Evolutionary conservation across 2,888 invertebrate genomes (phyloP).

Genomic region (Gonocerus acuteangulatus): DNA sequence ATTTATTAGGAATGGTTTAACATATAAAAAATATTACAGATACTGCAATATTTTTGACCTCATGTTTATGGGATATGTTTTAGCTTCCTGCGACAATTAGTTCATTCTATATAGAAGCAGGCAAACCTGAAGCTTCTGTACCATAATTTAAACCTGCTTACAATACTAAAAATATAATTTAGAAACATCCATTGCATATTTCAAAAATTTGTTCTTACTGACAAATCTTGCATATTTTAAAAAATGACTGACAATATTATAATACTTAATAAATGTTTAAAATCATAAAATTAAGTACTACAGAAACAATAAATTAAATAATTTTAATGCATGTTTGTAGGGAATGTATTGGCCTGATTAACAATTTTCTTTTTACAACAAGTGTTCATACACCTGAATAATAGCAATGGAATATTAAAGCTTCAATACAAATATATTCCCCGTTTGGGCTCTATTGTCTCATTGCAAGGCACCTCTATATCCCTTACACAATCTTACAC

Average conservation of each 20-base stretch:
- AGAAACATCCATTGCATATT: constrained; percentile 15
- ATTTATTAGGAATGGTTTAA: too few relatives aligned
- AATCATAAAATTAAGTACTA: too few relatives aligned
- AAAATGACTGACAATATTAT: background rate
- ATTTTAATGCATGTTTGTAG: constrained; percentile 10
- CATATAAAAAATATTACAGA: too few relatives aligned
- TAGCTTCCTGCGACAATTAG: background rate
- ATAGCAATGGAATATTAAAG: constrained; percentile 34
- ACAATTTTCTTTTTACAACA: constrained; percentile 3
- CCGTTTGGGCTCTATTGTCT: constrained; percentile 33
- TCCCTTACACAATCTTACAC: constrained; percentile 34
- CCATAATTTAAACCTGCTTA: background rate
- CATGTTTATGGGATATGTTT: background rate
- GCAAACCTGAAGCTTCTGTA: background rate
- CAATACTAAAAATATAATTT: constrained; percentile 18
- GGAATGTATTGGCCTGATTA: constrained; percentile 11
- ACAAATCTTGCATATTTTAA: background rate
- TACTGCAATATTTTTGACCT: too few relatives aligned
- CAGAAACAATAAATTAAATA: background rate
- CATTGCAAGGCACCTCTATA: constrained; percentile 35
- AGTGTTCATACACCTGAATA: constrained; percentile 22
- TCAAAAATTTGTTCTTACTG: background rate
- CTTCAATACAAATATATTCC: constrained; percentile 29
- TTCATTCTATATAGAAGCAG: background rate
- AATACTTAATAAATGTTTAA: too few relatives aligned